Percentiles rank a stretch among this genome's conserved stretches.
Conservation (phyloP, 2,797 vertebrate genomes). For the Tenualosa ilisha region DNA sequence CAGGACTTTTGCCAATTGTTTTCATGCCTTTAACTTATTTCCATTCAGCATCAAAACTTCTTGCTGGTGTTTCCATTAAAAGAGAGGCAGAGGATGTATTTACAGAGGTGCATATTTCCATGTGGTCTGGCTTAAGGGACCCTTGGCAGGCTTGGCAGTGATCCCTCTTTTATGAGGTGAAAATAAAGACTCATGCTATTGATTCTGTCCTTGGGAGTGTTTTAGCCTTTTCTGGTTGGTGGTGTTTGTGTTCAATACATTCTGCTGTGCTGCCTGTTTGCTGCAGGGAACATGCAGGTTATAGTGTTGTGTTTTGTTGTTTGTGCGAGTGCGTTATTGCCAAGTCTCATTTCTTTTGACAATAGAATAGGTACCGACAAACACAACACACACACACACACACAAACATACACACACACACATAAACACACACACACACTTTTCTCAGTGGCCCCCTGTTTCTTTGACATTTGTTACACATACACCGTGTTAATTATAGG, state of each 20-base stretch:
- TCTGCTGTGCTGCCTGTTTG: not conserved
- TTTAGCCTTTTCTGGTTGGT: not conserved
- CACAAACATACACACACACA: not conserved
- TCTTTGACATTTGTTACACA: not conserved
- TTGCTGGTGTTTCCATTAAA: no score
- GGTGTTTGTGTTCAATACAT: not conserved
- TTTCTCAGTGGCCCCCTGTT: not conserved
- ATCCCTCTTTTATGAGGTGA: not conserved
- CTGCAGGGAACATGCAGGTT: not conserved
- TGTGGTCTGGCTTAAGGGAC: not conserved
- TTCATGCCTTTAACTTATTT: no score
- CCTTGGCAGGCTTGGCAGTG: not conserved
- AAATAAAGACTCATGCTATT: not conserved
- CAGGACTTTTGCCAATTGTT: not conserved
- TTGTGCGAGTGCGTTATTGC: not conserved
- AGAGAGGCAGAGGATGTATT: no score
- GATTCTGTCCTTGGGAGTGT: not conserved
- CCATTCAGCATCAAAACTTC: no score
- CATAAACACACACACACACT: not conserved
- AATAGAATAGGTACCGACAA: not conserved
- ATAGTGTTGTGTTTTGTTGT: not conserved
- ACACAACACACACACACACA: slow-evolving; percentile 7
- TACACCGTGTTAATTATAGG: not conserved
- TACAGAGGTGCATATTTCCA: not conserved
- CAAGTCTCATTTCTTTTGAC: not conserved